Base-by-base conservation (phyloP, 2,113 vertebrate species). In the Nerophis ophidion region DNA sequence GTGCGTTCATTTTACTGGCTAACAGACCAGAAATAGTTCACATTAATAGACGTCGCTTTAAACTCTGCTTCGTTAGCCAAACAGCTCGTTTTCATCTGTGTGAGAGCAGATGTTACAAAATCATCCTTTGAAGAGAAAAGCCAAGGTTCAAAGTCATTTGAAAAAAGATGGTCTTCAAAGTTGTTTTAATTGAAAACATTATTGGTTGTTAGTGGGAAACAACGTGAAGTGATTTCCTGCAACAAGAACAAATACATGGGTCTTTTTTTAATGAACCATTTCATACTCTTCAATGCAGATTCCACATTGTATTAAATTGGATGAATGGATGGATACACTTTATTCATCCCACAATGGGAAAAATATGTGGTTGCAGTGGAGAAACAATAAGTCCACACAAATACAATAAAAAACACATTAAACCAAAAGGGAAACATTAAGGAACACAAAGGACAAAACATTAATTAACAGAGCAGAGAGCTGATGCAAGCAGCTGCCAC, bases 51-150 rank as follows among this genome's bases (percentile, higher is more conserved):
- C 19, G 38, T 19, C 33, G 6, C 38, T 17, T 17, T 56, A 17
- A 42, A 42, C 42, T 56, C 40, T 11, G 36, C 38, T 42, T 8
- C 12, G n/a, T 42, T 42, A 56, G 16, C 54, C 36, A 56, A 17
- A 10, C 13, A 36, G 54, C 54, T 17, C 35, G 8, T 40, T 40
- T 42, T 56, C 54, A 56, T 56, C 36, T 42, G 36, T 40, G 35
- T 42, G 17, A 12, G 9, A 56, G 17, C 54, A 56, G 54, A 56
- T 56, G 54, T n/a, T 42, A 40, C n/a, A 56, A 7, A 13, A 5
- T 56, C 54, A 42, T 40, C 36, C 53, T 55, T 54, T 16, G 33
- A 54, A 54, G 52, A 53, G 34, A 34, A 53, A 36, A 53, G 13
- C 33, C 13, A 53, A 13, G 8, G 51, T 13, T 53, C 51, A 36